Conservation (phyloP, 1,140 invertebrate species). For the Sweltsa coloradensis region DNA sequence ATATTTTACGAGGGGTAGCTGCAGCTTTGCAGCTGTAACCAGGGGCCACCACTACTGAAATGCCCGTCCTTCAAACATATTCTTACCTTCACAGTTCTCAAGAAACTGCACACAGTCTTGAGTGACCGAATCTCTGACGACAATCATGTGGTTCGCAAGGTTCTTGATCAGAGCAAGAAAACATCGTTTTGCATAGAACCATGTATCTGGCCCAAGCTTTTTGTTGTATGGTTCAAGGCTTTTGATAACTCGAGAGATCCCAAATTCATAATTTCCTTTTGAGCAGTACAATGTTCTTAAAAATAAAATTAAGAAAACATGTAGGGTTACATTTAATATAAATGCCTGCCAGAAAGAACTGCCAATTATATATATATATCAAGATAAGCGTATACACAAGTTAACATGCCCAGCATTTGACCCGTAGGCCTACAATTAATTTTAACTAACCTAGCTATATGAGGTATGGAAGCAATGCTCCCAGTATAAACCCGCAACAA, state of each 20-base stretch:
- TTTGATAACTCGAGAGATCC: constrained; percentile 93
- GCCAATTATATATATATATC: too few species aligned
- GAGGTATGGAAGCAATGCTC: too few species aligned
- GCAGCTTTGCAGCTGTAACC: too few species aligned
- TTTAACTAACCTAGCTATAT: too few species aligned
- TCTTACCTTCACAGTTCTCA: constrained; percentile 70
- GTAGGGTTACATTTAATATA: not conserved
- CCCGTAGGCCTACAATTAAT: too few species aligned
- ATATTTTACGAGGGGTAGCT: too few species aligned
- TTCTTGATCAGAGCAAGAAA: constrained; percentile 89
- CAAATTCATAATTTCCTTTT: constrained; percentile 99
- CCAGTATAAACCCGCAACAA: too few species aligned
- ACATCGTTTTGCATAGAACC: constrained; percentile 92
- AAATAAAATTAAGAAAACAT: constrained; percentile 16
- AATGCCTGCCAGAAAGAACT: too few species aligned
- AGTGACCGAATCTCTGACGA: constrained; percentile 75
- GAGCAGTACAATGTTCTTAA: constrained; percentile 86
- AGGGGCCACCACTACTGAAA: too few species aligned
- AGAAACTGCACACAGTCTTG: constrained; percentile 87
- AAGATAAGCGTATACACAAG: too few species aligned
- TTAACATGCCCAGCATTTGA: too few species aligned
- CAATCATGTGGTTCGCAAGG: constrained; percentile 81
- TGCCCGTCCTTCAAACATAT: too few species aligned
- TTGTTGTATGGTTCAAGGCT: constrained; percentile 92
- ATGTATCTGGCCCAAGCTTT: constrained; percentile 91